Percentiles rank a stretch among this genome's conserved stretches.
Evolutionary conservation across 2,797 vertebrate genomes (phyloP).

Genomic region (Onychomys torridus): DNA sequence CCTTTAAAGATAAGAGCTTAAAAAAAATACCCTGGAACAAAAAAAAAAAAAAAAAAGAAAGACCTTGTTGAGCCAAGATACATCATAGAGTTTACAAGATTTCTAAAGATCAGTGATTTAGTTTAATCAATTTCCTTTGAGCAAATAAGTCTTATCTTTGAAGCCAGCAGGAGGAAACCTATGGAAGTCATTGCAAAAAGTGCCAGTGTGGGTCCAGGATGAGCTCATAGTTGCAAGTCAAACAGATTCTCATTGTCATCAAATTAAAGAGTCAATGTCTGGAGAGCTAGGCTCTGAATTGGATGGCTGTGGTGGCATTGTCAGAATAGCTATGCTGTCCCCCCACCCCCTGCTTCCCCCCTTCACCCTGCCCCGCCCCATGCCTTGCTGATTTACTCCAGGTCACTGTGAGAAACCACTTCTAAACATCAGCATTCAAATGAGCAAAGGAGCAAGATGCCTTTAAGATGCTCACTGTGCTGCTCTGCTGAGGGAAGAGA

Average conservation of each 20-base stretch:
- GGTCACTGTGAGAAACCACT: slow-evolving; percentile 75
- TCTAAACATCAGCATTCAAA: slow-evolving; percentile 54
- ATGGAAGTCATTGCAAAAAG: slow-evolving; percentile 82
- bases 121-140: slow-evolving; percentile 78
- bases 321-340: neutral
- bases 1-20: slow-evolving; percentile 65
- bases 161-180: slow-evolving; percentile 81
- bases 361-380: neutral
- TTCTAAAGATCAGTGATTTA: slow-evolving; percentile 79
- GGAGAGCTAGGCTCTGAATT: slow-evolving; percentile 48
- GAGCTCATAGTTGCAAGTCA: slow-evolving; percentile 81
- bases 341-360: neutral
- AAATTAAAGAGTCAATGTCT: slow-evolving; percentile 73
- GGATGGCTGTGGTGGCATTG: slow-evolving; percentile 70
- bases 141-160: slow-evolving; percentile 78
- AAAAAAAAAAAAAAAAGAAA: slow-evolving; percentile 80
- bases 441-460: neutral
- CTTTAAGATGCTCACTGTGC: neutral
- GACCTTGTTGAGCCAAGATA: slow-evolving; percentile 63
- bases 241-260: slow-evolving; percentile 78
- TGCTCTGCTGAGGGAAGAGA: slow-evolving; percentile 17
- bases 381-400: slow-evolving; percentile 53
- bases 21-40: slow-evolving; percentile 64
- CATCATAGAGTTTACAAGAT: slow-evolving; percentile 79
- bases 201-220: slow-evolving; percentile 80